Base-by-base conservation (phyloP, 2,888 invertebrate genomes). In the Drepanosiphum platanoidis region DNA sequence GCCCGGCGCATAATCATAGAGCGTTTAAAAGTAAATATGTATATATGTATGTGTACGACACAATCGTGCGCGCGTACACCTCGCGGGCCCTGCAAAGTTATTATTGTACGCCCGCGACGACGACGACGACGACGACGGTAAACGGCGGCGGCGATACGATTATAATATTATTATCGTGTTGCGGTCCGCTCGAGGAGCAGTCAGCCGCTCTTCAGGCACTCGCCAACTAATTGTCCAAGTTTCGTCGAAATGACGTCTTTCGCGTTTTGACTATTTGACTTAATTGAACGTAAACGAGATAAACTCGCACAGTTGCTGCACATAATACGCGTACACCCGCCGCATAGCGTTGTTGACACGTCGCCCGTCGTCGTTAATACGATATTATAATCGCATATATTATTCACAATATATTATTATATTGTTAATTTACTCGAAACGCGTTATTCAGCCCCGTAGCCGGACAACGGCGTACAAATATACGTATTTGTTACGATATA, bases 271-370 rank as follows among this genome's bases (percentile, higher is more conserved):
- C 68, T 68, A 9, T 46, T 32, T 4, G 77, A 78, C 77, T 78
- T 30, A 78, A 78, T 78, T 78, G 77, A 64, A 78, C 64, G 77
- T 78, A 39, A 78, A 78, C 77, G 77, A 78, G 77, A 78, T 78
- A 78, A n/a, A 78, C 77, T 18, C 36, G 27, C 30, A 27, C 11
- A n/a, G 46, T 52, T n/a, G n/a, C 46, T 46, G 27, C 11, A 61
- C 46, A 3, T 46, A 46, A 15, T 61, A 11, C 27, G 15, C 15
- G 11, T 34, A n/a, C n/a, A n/a, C n/a, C n/a, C n/a, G n/a, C n/a
- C n/a, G n/a, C n/a, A 22, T 68, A 3, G 68, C 18, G 13, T 0
- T 13, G 68, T 32, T 68, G 34, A 15, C 11, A 15, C 66, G 61
- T 13, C 22, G 27, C 36, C n/a, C 36, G 36, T 5, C 32, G 8